Evolutionary conservation across 1,140 invertebrate species (phyloP), one percentile per base, ranked within the genome.

Genomic region (Aphidius gifuensis): DNA sequence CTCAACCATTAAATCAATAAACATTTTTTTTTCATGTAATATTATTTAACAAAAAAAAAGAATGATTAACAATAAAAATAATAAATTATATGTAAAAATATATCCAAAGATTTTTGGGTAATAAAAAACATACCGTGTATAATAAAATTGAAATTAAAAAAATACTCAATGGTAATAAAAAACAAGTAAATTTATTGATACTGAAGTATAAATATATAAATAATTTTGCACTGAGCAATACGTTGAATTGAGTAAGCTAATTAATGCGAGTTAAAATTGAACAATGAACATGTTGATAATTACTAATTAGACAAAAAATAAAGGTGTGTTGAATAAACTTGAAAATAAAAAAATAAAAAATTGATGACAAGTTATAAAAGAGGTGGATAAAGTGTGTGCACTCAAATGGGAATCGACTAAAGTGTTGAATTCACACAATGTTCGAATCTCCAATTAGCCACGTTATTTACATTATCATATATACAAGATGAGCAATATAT

Each of bases 401-500:
- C 5, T 55, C 43, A 40, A 42, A 50, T 43, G 16, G 16, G 16
- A 9, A 49, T 65, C 40, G 43, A 54, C 38, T 48, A 49, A 42
- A 57, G 63, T 62, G 48, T 51, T 60, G 58, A 56, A 54, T 44
- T 57, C 45, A 45, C 56, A 56, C 65, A 67, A 76, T 72, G 65
- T 67, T 66, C 53, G 64, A 65, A 63, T 58, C 68, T 75, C 76
- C 77, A 80, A 80, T 80, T 80, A 80, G 76, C 73, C 69, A 69
- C 74, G 73, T 75, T 75, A 77, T 79, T 79, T 80, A 76, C 74
- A 76, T 77, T 76, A 76, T 72, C 68, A 72, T 68, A 32, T 32
- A 32, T 32, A 32, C 23, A 32, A 32, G 4, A 32, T 32, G 23
- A 32, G 1, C 4, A 32, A 32, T 32, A 32, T 32, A 32, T 32